Evolutionary conservation across 2,888 invertebrate species (phyloP).

Genomic region (Lamellibrachia satsuma): DNA sequence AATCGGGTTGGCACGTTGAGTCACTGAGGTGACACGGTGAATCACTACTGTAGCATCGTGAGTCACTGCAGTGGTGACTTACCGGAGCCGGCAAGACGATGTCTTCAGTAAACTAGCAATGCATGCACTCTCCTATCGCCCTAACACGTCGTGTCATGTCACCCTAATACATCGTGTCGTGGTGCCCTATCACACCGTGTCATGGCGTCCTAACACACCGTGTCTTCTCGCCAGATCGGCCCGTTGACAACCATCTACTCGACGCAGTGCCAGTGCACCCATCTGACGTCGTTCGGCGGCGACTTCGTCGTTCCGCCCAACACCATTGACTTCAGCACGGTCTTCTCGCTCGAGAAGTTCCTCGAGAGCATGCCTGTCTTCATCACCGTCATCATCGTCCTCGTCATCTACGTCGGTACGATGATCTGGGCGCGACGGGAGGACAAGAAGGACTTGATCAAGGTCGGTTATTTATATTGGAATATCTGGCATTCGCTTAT

Average conservation of each 20-base stretch:
- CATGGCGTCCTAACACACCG: neutral
- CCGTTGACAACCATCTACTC: slow-evolving; percentile 53
- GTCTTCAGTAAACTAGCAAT: neutral
- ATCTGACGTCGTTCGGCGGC: slow-evolving; percentile 64
- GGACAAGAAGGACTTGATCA: slow-evolving; percentile 63
- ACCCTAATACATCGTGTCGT: neutral
- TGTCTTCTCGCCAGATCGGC: slow-evolving; percentile 51
- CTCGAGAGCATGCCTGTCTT: slow-evolving; percentile 65
- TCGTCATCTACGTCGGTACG: slow-evolving; percentile 57
- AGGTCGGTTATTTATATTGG: slow-evolving; percentile 47
- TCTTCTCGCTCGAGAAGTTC: slow-evolving; percentile 58
- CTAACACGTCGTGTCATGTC: neutral
- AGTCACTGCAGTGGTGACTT: neutral
- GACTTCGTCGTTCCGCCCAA: slow-evolving; percentile 64
- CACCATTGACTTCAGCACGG: slow-evolving; percentile 65
- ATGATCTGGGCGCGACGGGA: slow-evolving; percentile 59
- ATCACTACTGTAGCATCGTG: neutral
- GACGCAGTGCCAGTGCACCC: slow-evolving; percentile 61
- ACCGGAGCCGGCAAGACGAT: neutral
- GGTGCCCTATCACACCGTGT: slow-evolving; percentile 51
- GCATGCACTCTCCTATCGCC: neutral
- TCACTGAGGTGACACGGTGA: neutral
- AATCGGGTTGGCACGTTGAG: neutral
- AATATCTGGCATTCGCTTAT: neutral
- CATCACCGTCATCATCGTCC: slow-evolving; percentile 57